A percentile compares a stretch with the other conserved stretches of the same genome.
These are phyloP conservation scores for Beroe forskalii DNA, from an alignment of 37 sponge, comb jelly and placozoan genomes.

Conservation along the genomic window DNA sequence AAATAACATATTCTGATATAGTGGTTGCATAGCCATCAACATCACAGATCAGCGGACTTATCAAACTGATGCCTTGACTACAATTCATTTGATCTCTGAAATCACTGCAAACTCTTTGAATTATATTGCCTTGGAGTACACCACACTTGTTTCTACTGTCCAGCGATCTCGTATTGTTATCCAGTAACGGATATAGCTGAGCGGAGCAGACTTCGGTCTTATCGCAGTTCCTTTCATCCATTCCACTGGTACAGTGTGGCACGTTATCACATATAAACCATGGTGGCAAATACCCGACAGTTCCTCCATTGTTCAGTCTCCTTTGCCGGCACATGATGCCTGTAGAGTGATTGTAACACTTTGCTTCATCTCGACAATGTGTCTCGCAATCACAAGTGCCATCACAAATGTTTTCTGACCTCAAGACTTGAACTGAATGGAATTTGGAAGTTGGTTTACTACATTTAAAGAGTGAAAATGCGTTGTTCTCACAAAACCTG, in stretches of 20 bases:
- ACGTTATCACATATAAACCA: not conserved
- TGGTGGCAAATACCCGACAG: not conserved
- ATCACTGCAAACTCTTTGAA: not conserved
- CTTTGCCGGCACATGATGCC: not conserved
- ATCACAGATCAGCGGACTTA: not conserved
- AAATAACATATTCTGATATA: not conserved
- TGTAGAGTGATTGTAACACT: not conserved
- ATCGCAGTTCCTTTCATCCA: not conserved
- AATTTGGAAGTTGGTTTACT: no score
- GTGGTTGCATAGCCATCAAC: not conserved
- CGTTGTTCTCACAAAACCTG: not conserved
- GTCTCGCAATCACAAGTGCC: not conserved
- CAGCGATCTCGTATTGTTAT: not conserved
- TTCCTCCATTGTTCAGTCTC: not conserved
- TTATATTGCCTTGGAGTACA: not conserved
- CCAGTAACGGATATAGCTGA: not conserved
- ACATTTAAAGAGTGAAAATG: no score
- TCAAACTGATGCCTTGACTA: not conserved
- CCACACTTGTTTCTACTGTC: not conserved
- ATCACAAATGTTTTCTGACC: no score
- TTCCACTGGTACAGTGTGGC: not conserved
- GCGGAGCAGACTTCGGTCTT: not conserved
- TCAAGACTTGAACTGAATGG: no score
- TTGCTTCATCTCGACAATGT: not conserved
- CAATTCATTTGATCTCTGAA: conserved; percentile 36